A percentile compares a stretch with the other conserved stretches of the same genome.
Conservation (phyloP, 2,113 vertebrate species). For the Elgaria multicarinata region DNA sequence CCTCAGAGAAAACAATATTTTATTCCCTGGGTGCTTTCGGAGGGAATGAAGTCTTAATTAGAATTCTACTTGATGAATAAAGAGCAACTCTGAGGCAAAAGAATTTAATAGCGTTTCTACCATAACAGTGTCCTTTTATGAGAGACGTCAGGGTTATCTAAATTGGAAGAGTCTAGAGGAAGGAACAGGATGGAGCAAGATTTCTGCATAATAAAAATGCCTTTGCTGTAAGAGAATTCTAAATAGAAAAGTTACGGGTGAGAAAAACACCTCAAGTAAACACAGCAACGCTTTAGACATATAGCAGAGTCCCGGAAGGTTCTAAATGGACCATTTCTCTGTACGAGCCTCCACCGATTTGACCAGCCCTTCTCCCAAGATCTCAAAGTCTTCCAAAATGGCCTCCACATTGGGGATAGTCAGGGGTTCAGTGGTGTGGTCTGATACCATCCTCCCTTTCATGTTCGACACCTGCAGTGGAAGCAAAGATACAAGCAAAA, state of each 20-base stretch:
- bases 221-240: conserved; percentile 12
- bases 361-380: conserved; percentile 90
- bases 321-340: conserved; percentile 91
- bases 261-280: not conserved
- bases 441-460: conserved; percentile 81
- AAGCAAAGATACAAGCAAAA: not conserved
- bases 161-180: conserved; percentile 7
- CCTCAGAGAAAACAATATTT: not conserved
- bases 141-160: not conserved
- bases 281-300: not conserved
- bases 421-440: conserved; percentile 68
- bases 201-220: conserved; percentile 26
- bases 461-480: conserved; percentile 81
- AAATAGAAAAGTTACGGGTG: not conserved
- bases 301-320: not conserved
- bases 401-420: conserved; percentile 90
- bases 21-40: not conserved
- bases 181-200: conserved; percentile 45
- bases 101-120: not conserved
- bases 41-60: not conserved
- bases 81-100: not conserved
- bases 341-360: conserved; percentile 84
- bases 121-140: not conserved
- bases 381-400: conserved; percentile 89
- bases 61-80: not conserved